A percentile compares a stretch with the other conserved stretches of the same genome.
These are phyloP conservation scores for Gallirallus australis DNA, from an alignment of 2,797 vertebrate species.

Conservation along the genomic window DNA sequence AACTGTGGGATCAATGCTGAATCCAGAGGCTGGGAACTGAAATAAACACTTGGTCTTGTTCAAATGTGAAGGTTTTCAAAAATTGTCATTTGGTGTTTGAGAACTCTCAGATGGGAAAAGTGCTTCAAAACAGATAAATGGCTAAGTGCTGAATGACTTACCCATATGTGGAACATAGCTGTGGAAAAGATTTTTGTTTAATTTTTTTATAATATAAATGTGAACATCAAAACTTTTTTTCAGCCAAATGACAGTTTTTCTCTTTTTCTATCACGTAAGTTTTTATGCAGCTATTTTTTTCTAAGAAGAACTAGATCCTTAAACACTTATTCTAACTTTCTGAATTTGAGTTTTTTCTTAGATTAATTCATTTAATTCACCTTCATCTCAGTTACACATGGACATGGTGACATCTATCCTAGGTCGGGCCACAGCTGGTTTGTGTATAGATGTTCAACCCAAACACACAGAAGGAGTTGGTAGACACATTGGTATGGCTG, in stretches of 20 bases:
- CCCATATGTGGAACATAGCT: neutral
- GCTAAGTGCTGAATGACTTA: neutral
- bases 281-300: neutral
- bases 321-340: neutral
- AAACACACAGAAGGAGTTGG: neutral
- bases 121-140: neutral
- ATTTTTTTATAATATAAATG: no score
- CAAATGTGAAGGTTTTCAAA: neutral
- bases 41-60: neutral
- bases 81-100: neutral
- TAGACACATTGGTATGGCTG: neutral
- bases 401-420: neutral
- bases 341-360: neutral
- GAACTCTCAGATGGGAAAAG: neutral
- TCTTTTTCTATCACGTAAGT: neutral
- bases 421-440: neutral
- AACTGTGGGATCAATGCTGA: neutral
- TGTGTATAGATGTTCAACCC: neutral
- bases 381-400: neutral
- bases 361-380: neutral
- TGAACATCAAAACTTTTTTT: neutral
- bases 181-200: neutral
- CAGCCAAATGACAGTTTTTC: neutral
- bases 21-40: neutral
- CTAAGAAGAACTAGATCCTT: neutral